Conservation (phyloP, 2,888 invertebrate species). For the Zelleria hepariella region DNA sequence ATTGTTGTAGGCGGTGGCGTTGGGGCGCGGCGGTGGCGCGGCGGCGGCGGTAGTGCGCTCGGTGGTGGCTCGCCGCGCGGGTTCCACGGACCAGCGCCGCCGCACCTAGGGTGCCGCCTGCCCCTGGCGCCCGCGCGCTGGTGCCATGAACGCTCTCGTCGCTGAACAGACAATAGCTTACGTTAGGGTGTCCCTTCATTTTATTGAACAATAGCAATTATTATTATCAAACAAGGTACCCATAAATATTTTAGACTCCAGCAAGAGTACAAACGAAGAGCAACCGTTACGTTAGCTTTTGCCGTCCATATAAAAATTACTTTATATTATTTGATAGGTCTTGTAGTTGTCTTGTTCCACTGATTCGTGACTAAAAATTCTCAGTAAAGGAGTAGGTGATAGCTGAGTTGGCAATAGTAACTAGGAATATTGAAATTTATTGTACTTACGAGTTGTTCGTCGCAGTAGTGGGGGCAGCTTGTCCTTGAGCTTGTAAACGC, state of each 20-base stretch:
- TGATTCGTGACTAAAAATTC: no score
- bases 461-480: neutral
- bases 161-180: constrained; percentile 52
- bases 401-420: no score
- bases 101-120: neutral
- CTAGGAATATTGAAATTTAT: no score
- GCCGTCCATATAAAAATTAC: neutral
- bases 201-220: neutral
- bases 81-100: neutral
- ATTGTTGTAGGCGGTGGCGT: constrained; percentile 5
- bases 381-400: no score
- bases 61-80: neutral
- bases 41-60: constrained; percentile 1
- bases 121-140: constrained; percentile 6
- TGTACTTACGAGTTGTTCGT: neutral
- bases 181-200: neutral
- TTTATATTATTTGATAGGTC: no score
- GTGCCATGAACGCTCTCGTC: constrained; percentile 22
- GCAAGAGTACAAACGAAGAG: neutral
- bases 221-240: neutral
- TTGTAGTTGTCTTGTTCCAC: no score
- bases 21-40: neutral
- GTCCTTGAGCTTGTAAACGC: neutral
- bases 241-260: no score
- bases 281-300: neutral